A percentile compares a stretch with the other conserved stretches of the same genome.
Conservation (phyloP, 2,888 invertebrate species). For the Mechanitis messenoides region DNA sequence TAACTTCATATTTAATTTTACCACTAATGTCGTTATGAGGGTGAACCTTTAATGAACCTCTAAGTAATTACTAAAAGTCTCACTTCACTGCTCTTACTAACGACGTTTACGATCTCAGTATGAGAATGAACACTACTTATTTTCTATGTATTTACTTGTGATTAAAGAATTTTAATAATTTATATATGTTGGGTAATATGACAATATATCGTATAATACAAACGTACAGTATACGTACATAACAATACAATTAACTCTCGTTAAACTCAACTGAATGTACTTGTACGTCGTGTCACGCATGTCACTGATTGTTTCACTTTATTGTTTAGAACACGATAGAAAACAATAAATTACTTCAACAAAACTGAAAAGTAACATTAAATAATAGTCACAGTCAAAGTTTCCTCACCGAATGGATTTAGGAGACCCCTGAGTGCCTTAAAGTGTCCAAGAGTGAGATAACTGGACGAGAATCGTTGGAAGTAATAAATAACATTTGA, state of each 20-base stretch:
- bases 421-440: constrained; percentile 21
- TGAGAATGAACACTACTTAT: not conserved
- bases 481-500: constrained; percentile 10
- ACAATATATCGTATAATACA: too few species aligned
- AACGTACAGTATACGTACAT: too few species aligned
- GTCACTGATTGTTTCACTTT: not conserved
- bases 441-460: constrained; percentile 18
- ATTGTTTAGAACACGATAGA: constrained; percentile 9
- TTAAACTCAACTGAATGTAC: not conserved
- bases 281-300: not conserved
- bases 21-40: not conserved
- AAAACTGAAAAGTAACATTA: constrained; percentile 20
- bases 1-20: too few species aligned
- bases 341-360: constrained; percentile 12
- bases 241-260: not conserved
- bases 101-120: not conserved
- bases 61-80: not conserved
- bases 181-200: too few species aligned
- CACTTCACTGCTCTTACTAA: constrained; percentile 5
- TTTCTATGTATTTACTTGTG: not conserved
- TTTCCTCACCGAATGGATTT: constrained; percentile 21
- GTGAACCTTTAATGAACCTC: not conserved
- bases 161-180: too few species aligned
- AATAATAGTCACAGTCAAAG: constrained; percentile 20
- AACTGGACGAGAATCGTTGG: constrained; percentile 8